phyloP scores from a whole-genome alignment of 2,888 invertebrate genomes.

The Heliconius aoede region DNA sequence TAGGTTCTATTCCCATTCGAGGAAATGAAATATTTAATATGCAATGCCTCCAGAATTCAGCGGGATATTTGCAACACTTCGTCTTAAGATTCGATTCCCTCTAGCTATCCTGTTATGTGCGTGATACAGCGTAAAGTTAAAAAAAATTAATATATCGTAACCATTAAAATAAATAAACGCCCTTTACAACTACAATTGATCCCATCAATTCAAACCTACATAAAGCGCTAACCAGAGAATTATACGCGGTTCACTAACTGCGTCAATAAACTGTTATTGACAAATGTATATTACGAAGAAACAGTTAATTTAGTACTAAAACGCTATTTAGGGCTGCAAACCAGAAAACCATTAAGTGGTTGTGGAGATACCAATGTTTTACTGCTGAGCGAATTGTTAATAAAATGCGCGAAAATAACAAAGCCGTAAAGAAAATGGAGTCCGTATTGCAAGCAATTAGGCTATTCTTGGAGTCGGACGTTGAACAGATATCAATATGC shows the following conservation, averaged over 20 bases:
- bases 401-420: slow-evolving; percentile 54
- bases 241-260: slow-evolving; percentile 38
- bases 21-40: no score
- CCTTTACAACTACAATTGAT: neutral
- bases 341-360: slow-evolving; percentile 54
- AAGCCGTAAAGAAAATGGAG: slow-evolving; percentile 23
- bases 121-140: no score
- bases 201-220: neutral
- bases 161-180: neutral
- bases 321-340: slow-evolving; percentile 54
- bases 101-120: no score
- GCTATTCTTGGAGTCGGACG: slow-evolving; percentile 3
- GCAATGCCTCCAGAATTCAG: no score
- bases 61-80: no score
- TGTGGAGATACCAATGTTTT: slow-evolving; percentile 52
- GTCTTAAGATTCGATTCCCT: no score
- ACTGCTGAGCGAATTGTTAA: slow-evolving; percentile 52
- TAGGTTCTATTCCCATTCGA: neutral
- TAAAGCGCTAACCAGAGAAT: slow-evolving; percentile 17
- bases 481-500: slow-evolving; percentile 5
- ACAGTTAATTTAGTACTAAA: slow-evolving; percentile 58
- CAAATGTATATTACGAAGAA: slow-evolving; percentile 52
- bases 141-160: no score
- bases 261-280: slow-evolving; percentile 49
- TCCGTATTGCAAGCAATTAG: slow-evolving; percentile 13